phyloP scores from a whole-genome alignment of 2,113 vertebrate genomes.

The Typhlomys cinereus region DNA sequence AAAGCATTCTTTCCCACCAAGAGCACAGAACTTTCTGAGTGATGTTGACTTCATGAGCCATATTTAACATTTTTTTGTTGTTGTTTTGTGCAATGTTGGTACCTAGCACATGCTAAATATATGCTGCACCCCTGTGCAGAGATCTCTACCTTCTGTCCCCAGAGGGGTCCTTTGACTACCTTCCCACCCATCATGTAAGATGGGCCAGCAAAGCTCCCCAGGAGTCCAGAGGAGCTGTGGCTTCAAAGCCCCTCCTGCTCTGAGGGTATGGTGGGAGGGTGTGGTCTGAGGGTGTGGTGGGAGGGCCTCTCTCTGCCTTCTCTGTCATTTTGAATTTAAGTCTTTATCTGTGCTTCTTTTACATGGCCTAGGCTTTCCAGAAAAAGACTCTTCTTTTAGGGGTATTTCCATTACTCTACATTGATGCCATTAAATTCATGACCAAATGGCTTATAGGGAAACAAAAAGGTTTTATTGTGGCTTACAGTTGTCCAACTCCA shows the following conservation, averaged over 20 bases:
- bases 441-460: too few relatives aligned
- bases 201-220: background rate
- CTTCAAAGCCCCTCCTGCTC: background rate
- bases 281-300: background rate
- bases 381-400: background rate
- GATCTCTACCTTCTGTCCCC: background rate
- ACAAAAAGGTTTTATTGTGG: too few relatives aligned
- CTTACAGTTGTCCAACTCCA: too few relatives aligned
- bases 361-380: background rate
- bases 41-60: constrained; percentile 59
- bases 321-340: background rate
- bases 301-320: background rate
- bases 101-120: background rate
- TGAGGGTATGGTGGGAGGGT: background rate
- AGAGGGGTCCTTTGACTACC: background rate
- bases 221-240: background rate
- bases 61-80: constrained; percentile 40
- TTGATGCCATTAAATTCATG: too few relatives aligned
- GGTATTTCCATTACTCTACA: too few relatives aligned
- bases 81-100: background rate
- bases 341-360: background rate
- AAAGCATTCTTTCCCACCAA: constrained; percentile 72
- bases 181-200: background rate
- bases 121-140: background rate
- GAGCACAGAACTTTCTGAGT: constrained; percentile 18